phyloP scores from a whole-genome alignment of 2,113 vertebrate genomes.

The Hippocampus abdominalis region DNA sequence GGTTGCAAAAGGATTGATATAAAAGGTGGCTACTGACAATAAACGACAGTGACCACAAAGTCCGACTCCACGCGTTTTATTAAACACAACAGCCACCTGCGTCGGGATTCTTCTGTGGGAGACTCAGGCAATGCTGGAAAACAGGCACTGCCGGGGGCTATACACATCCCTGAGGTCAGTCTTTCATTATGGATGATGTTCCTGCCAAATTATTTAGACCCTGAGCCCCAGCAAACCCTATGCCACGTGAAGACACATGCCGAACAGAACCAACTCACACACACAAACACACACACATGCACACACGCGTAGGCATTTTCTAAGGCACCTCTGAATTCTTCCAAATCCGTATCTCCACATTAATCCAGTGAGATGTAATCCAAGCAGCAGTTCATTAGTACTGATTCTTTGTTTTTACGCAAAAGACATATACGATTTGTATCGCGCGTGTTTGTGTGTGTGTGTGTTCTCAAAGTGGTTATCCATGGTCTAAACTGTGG shows the following conservation, averaged over 20 bases:
- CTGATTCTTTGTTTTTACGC: slow-evolving; percentile 36
- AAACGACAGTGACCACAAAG: too few relatives aligned
- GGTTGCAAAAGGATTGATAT: too few relatives aligned
- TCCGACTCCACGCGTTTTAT: too few relatives aligned
- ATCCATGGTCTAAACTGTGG: too few relatives aligned
- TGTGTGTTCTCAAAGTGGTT: too few relatives aligned
- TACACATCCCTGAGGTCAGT: slow-evolving; percentile 77
- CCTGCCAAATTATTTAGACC: slow-evolving; percentile 78
- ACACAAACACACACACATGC: slow-evolving; percentile 38
- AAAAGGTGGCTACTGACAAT: too few relatives aligned
- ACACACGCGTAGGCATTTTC: slow-evolving; percentile 16
- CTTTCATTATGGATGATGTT: slow-evolving; percentile 81
- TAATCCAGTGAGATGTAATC: slow-evolving; percentile 1
- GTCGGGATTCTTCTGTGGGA: slow-evolving; percentile 53
- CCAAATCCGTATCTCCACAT: background rate
- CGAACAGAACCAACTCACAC: background rate
- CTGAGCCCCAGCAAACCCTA: slow-evolving; percentile 51
- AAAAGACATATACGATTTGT: slow-evolving; percentile 7
- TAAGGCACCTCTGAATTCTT: slow-evolving; percentile 18
- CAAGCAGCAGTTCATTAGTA: slow-evolving; percentile 33
- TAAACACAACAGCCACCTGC: too few relatives aligned
- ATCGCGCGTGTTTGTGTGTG: background rate
- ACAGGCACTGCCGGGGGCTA: slow-evolving; percentile 71
- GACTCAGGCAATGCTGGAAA: slow-evolving; percentile 49
- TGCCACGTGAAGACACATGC: slow-evolving; percentile 23